Conservation (phyloP, 1,140 invertebrate species). For the Zelostemma sp. region DNA sequence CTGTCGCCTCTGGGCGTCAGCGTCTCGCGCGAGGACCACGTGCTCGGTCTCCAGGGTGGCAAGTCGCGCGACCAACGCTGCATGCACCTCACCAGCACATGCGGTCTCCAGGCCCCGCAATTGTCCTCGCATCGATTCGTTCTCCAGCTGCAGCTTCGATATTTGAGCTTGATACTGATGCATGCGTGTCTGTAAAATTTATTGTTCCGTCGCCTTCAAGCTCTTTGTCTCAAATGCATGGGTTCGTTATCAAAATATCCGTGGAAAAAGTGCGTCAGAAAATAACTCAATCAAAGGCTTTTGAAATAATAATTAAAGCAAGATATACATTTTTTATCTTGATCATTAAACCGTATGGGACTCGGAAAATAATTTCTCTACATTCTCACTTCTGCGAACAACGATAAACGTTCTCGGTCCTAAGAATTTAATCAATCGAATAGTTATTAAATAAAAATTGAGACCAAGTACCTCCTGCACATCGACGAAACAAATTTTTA, state of each 20-base stretch:
- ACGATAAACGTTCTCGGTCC: too few species aligned
- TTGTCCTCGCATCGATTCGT: constrained; percentile 79
- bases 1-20: constrained; percentile 75
- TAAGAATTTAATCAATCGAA: too few species aligned
- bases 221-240: not conserved
- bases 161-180: constrained; percentile 81
- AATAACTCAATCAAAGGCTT: too few species aligned
- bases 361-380: not conserved
- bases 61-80: constrained; percentile 73
- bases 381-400: too few species aligned
- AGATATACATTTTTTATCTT: too few species aligned
- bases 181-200: constrained; percentile 75
- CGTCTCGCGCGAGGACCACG: constrained; percentile 72
- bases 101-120: constrained; percentile 73
- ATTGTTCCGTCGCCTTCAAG: not conserved
- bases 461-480: too few species aligned
- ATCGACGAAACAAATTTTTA: too few species aligned
- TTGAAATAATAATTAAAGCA: too few species aligned
- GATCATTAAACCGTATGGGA: too few species aligned
- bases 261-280: not conserved
- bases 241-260: too few species aligned
- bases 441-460: too few species aligned
- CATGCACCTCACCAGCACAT: constrained; percentile 70
- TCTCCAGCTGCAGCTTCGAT: constrained; percentile 79
- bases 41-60: constrained; percentile 77